Percentiles rank a stretch among this genome's conserved stretches.
Evolutionary conservation across 1,140 invertebrate species (phyloP).

Genomic region (Penaeus indicus): DNA sequence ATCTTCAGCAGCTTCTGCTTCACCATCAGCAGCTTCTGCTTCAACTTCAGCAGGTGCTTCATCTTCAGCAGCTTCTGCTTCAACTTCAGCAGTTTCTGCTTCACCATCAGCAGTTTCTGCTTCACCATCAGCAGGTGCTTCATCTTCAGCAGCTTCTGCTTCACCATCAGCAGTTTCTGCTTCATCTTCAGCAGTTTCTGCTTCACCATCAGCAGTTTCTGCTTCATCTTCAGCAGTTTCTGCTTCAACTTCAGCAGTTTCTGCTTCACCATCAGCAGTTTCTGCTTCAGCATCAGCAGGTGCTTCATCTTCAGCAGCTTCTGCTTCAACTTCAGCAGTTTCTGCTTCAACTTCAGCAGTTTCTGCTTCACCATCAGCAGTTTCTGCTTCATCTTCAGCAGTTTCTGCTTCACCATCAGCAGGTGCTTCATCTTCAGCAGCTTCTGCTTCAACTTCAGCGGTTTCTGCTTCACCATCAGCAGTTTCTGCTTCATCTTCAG

Average conservation of each 20-base stretch:
- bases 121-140: neutral
- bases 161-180: neutral
- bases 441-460: neutral
- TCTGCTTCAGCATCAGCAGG: neutral
- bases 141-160: neutral
- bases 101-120: neutral
- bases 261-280: neutral
- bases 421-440: neutral
- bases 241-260: neutral
- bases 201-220: slow-evolving; percentile 5
- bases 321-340: neutral
- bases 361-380: neutral
- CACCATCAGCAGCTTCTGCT: neutral
- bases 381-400: slow-evolving; percentile 4
- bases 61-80: too few relatives aligned
- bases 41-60: neutral
- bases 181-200: neutral
- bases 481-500: neutral
- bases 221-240: neutral
- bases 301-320: neutral
- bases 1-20: slow-evolving; percentile 27
- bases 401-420: slow-evolving; percentile 4
- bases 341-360: neutral
- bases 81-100: neutral
- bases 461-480: neutral